Percentiles rank a stretch among this genome's conserved stretches.
These are phyloP conservation scores for Ctenopoma multispine DNA, from an alignment of 2,797 vertebrate genomes.

Conservation along the genomic window DNA sequence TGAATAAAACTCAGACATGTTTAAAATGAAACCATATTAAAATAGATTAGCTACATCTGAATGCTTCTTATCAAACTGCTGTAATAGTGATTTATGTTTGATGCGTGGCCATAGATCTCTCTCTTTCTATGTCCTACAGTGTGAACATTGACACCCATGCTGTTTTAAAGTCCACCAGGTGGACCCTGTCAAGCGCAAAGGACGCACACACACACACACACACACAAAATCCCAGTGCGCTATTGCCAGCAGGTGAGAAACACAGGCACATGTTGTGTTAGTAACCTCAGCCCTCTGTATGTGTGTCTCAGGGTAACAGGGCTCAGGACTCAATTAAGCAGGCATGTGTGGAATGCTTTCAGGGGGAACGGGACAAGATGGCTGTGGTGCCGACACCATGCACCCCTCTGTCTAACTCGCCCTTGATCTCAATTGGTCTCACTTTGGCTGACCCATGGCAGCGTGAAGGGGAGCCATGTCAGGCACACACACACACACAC, in stretches of 20 bases:
- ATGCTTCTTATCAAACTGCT: background rate
- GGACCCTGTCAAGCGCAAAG: conserved; percentile 51
- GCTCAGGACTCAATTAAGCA: conserved; percentile 85
- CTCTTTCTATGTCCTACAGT: conserved; percentile 35
- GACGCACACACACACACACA: conserved; percentile 18
- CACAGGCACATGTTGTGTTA: conserved; percentile 77
- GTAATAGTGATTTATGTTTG: background rate
- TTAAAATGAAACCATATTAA: background rate
- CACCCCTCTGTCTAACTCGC: conserved; percentile 69
- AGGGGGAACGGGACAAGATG: conserved; percentile 79
- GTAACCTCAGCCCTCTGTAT: conserved; percentile 77
- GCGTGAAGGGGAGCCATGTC: conserved; percentile 78
- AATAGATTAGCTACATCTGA: too few species aligned
- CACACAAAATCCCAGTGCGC: conserved; percentile 56
- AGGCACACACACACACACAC: conserved; percentile 54
- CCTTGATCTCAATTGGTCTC: conserved; percentile 84
- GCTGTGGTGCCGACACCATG: conserved; percentile 71
- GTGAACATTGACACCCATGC: conserved; percentile 70
- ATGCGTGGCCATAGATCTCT: background rate
- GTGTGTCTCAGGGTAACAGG: conserved; percentile 65
- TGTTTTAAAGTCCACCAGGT: conserved; percentile 67
- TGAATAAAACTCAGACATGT: too few species aligned
- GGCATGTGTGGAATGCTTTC: conserved; percentile 85
- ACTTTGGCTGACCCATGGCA: conserved; percentile 76
- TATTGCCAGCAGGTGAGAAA: conserved; percentile 67